These are phyloP conservation scores for Nemoura dubitans DNA, from an alignment of 2,888 invertebrate genomes.

Conservation along the genomic window DNA sequence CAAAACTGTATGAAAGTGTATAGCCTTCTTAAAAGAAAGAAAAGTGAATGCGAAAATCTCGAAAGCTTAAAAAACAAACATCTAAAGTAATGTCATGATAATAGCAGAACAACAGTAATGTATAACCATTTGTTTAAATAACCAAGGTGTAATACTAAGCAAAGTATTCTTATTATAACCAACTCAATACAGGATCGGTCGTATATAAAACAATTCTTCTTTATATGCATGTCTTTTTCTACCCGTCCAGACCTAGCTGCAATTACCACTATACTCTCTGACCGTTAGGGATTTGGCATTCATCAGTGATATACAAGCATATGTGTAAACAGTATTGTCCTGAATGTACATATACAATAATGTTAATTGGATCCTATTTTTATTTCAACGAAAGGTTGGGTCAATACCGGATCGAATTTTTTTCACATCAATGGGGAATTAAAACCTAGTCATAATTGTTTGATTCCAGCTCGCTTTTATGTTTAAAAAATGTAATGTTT, in stretches of 20 bases:
- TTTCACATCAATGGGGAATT: slow-evolving; percentile 28
- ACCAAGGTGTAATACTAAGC: neutral
- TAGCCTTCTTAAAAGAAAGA: neutral
- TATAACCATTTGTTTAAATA: slow-evolving; percentile 25
- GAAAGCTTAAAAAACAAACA: slow-evolving; percentile 27
- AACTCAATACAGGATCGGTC: neutral
- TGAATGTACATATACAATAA: slow-evolving; percentile 15
- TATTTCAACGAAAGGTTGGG: neutral
- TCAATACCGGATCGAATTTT: neutral
- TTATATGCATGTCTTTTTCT: slow-evolving; percentile 29
- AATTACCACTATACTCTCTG: neutral
- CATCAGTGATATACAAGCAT: slow-evolving; percentile 33
- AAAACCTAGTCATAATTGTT: slow-evolving; percentile 47
- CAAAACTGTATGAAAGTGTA: slow-evolving; percentile 38
- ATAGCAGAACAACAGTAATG: slow-evolving; percentile 2
- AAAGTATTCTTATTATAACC: slow-evolving; percentile 24
- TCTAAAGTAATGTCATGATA: neutral
- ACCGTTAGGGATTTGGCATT: slow-evolving; percentile 18
- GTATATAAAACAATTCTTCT: slow-evolving; percentile 29
- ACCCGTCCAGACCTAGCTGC: slow-evolving; percentile 15
- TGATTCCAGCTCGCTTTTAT: slow-evolving; percentile 45
- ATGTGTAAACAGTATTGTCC: slow-evolving; percentile 33
- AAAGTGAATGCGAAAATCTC: slow-evolving; percentile 29
- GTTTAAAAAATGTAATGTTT: slow-evolving; percentile 20
- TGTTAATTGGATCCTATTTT: slow-evolving; percentile 29